Evolutionary conservation across 2,888 invertebrate species (phyloP), one percentile per base, ranked within the genome.

Genomic region (Acleris emargana): DNA sequence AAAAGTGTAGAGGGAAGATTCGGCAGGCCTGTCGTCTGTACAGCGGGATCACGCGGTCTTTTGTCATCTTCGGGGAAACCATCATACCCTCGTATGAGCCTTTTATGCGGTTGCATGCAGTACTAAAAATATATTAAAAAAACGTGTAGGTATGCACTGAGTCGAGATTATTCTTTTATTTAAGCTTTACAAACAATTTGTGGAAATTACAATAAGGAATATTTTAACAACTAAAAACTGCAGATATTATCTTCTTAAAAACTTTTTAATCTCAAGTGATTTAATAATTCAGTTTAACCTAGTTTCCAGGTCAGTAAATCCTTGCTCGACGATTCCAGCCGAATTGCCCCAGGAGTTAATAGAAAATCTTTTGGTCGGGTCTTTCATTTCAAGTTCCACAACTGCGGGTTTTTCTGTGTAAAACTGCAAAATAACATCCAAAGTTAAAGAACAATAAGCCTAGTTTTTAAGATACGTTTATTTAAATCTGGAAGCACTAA

Each of bases 1-100:
- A 53, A 50, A 81, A 91, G 7, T 61, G 69, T 60, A 91, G 84
- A 17, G 91, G 95, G 62, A 96, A 86, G 0, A 95, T 93, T 64
- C 97, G 93, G 83, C 98, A 98, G 72, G 97, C 96, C 20, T 97
- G 95, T 72, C 95, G 95, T 63, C 97, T 93, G 84, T 95, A 98
- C 16, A 97, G 83, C 0, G 93, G 89, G 68, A 97, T 93, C 0
- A 83, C 78, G 0, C 86, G 89, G 1, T 91, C 79, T 58, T 86
- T 94, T 2, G 84, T 84, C 32, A 96, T 79, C 68, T 94, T 87
- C 0, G 94, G 89, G 0, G 97, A 95, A 70, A 96, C 94, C 72
- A 97, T 87, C 0, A 95, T 91, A 0, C 97, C 97, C 79, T 97
- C 97, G 67, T 94, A 96, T 0, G 94, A 85, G 0, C 97, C 97